phyloP scores from a whole-genome alignment of 2,797 vertebrate species.

The Crocidura indochinensis region DNA sequence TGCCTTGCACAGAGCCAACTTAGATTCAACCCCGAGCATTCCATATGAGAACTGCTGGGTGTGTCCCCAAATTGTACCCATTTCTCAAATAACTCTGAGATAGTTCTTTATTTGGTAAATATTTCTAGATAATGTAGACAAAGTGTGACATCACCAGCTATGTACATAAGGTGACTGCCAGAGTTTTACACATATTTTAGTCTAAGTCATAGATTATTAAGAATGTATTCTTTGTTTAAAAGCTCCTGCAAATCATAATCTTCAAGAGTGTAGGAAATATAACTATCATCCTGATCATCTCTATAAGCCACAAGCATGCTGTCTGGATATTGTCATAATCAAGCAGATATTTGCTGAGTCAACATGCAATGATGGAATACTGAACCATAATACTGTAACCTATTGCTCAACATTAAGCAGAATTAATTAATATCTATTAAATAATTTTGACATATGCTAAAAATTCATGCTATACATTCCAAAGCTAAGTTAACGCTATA shows the following conservation, averaged over 20 bases:
- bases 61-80: neutral
- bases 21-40: no score
- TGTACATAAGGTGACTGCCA: neutral
- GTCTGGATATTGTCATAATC: neutral
- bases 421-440: conserved; percentile 50
- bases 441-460: conserved; percentile 46
- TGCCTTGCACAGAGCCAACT: no score
- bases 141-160: neutral
- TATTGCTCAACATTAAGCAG: conserved; percentile 9
- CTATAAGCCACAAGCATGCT: neutral
- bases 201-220: neutral
- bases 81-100: conserved; percentile 28
- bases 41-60: no score
- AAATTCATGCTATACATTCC: conserved; percentile 59
- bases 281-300: conserved; percentile 17
- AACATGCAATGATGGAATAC: conserved; percentile 6
- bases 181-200: neutral
- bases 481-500: conserved; percentile 65
- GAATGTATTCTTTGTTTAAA: neutral
- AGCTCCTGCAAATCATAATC: neutral
- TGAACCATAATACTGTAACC: conserved; percentile 27
- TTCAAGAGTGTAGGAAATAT: neutral
- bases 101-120: neutral
- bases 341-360: neutral
- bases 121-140: neutral